These are phyloP conservation scores for Peromyscus attwateri DNA, from an alignment of 2,797 vertebrate species.

Conservation along the genomic window DNA sequence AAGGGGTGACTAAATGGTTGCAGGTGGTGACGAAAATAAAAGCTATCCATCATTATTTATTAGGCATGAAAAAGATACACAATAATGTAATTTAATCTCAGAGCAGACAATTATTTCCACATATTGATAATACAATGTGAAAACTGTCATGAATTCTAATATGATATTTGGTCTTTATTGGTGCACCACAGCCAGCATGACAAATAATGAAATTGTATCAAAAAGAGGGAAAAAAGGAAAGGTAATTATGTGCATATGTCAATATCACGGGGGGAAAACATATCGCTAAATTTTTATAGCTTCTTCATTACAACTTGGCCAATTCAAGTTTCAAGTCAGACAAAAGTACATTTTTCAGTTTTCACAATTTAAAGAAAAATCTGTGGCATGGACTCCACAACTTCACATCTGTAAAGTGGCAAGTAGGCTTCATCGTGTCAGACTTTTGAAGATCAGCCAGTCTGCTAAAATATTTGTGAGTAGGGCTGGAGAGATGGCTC, in stretches of 20 bases:
- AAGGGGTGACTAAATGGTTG: constrained; percentile 99
- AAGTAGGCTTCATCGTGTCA: constrained; percentile 65
- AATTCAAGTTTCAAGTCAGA: constrained; percentile 77
- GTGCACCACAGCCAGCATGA: constrained; percentile 96
- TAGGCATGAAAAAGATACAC: constrained; percentile 99
- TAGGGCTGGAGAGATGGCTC: neutral
- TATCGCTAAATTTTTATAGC: constrained; percentile 85
- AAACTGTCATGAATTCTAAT: constrained; percentile 99
- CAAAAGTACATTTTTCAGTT: constrained; percentile 55
- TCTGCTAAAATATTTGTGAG: constrained; percentile 76
- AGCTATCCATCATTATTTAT: constrained; percentile 99
- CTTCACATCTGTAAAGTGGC: constrained; percentile 44
- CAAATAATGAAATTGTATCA: constrained; percentile 99
- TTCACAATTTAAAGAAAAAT: constrained; percentile 65
- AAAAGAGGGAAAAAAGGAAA: constrained; percentile 90
- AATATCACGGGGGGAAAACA: constrained; percentile 88
- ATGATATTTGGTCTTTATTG: constrained; percentile 99
- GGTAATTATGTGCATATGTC: constrained; percentile 97
- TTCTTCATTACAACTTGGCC: constrained; percentile 70
- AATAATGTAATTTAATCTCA: constrained; percentile 99
- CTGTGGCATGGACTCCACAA: neutral
- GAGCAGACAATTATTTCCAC: constrained; percentile 99
- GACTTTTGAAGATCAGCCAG: constrained; percentile 75
- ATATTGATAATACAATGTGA: constrained; percentile 99
- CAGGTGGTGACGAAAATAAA: constrained; percentile 99